Percentiles rank a stretch among this genome's conserved stretches.
Conservation (phyloP, 1,140 invertebrate genomes). For the Hirudo medicinalis region DNA sequence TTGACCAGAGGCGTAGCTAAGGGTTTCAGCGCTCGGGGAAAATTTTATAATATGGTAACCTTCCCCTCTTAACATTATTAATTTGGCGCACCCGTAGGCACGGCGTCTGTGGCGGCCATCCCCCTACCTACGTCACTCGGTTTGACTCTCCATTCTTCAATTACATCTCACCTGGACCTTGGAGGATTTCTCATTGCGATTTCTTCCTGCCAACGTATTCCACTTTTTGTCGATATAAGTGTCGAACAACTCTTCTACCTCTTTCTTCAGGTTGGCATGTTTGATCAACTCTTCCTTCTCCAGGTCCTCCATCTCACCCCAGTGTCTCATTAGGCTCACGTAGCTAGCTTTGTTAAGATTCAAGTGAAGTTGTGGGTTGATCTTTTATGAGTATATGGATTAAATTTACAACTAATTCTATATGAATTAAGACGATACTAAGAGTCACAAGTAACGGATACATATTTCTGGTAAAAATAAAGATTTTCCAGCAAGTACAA, state of each 20-base stretch:
- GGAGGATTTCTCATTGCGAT: conserved; percentile 6
- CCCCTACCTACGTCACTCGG: no score
- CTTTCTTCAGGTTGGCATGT: background rate
- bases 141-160: background rate
- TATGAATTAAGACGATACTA: background rate
- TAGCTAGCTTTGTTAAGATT: background rate
- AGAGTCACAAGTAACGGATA: no score
- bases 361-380: no score
- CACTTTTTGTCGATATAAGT: background rate
- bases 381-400: no score
- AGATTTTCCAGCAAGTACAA: no score
- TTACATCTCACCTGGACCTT: background rate
- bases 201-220: background rate
- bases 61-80: no score
- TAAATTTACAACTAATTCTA: background rate
- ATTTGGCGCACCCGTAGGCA: no score
- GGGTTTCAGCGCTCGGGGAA: no score
- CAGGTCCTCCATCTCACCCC: background rate
- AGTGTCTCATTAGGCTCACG: background rate
- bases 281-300: conserved; percentile 4
- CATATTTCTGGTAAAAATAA: no score
- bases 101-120: no score
- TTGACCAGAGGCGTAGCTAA: no score
- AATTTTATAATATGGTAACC: no score
- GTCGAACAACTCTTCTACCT: background rate